Conservation (phyloP, 2,113 vertebrate species). For the Charadrius vociferus region DNA sequence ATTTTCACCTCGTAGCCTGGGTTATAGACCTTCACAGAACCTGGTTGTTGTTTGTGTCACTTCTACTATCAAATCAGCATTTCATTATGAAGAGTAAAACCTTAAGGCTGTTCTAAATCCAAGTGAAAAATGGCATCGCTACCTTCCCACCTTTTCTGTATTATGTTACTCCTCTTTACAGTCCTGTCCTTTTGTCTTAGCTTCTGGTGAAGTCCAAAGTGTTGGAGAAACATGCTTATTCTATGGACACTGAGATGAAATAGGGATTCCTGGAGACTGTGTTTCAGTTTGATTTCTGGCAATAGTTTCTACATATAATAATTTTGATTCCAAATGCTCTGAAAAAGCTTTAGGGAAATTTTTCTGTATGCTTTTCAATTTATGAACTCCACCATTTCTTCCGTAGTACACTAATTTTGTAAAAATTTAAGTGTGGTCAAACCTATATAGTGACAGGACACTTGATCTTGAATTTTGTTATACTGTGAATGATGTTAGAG, state of each 20-base stretch:
- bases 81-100: background rate
- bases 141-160: background rate
- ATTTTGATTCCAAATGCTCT: background rate
- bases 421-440: background rate
- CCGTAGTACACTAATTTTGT: background rate
- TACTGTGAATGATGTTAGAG: background rate
- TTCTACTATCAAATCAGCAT: background rate
- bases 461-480: background rate
- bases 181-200: background rate
- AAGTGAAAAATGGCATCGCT: background rate
- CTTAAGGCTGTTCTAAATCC: background rate
- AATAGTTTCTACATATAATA: background rate
- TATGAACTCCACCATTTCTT: background rate
- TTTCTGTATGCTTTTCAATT: background rate
- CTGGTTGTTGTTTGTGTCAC: background rate
- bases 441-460: background rate
- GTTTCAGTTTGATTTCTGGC: background rate
- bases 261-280: background rate
- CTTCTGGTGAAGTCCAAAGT: background rate
- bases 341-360: background rate
- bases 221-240: background rate
- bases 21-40: background rate
- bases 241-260: background rate
- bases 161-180: background rate
- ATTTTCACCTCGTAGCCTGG: rapidly evolving